Evolutionary conservation across 2,113 vertebrate species (phyloP).

Genomic region (Danionella cerebrum): DNA sequence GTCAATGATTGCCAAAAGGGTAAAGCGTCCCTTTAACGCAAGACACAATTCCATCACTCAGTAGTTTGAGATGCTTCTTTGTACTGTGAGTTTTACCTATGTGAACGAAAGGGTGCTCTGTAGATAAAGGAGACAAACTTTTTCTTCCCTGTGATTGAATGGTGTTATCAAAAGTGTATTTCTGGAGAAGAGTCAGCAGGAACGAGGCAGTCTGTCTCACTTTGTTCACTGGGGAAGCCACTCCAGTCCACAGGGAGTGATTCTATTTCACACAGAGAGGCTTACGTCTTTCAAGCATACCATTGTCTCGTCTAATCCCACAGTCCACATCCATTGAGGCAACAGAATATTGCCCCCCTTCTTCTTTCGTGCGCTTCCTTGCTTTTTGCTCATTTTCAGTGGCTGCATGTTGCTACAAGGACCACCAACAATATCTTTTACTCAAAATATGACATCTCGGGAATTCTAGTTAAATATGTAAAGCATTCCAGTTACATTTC

Average conservation of each 20-base stretch:
- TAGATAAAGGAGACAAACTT: not conserved
- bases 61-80: not conserved
- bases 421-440: conserved; percentile 16
- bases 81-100: not conserved
- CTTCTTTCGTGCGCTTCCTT: not conserved
- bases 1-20: too few species aligned
- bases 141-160: conserved; percentile 10
- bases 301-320: conserved; percentile 44
- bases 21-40: not conserved
- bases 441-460: too few species aligned
- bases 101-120: not conserved
- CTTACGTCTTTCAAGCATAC: conserved; percentile 42
- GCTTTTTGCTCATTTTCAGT: not conserved
- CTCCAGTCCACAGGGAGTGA: conserved; percentile 32
- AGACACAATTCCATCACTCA: not conserved
- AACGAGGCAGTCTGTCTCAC: conserved; percentile 29
- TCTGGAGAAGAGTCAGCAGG: conserved; percentile 20
- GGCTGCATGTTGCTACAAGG: conserved; percentile 20
- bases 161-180: conserved; percentile 14
- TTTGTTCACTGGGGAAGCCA: conserved; percentile 28
- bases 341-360: not conserved
- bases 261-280: conserved; percentile 42
- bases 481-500: too few species aligned
- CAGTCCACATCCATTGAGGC: conserved; percentile 29
- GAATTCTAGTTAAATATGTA: too few species aligned